Percentiles rank a stretch among this genome's conserved stretches.
Conservation (phyloP, 2,888 invertebrate species). For the Pristionchus exspectatus region DNA sequence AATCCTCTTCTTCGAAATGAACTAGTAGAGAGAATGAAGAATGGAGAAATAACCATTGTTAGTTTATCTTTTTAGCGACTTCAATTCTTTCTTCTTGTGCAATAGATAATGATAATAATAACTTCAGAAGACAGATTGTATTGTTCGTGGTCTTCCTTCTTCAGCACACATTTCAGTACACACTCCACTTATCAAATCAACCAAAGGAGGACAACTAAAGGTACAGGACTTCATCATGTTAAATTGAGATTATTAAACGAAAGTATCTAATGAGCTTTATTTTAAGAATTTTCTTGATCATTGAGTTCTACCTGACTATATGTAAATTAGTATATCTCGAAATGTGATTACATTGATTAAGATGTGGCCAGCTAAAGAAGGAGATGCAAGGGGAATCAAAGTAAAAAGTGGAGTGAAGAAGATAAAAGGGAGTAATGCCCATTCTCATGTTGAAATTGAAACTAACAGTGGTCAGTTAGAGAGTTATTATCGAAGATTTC, state of each 20-base stretch:
- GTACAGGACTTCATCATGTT: background rate
- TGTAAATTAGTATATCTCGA: background rate
- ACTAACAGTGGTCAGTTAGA: slow-evolving; percentile 2
- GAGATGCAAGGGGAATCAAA: slow-evolving; percentile 23
- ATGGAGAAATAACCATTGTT: slow-evolving; percentile 38
- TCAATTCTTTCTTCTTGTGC: background rate
- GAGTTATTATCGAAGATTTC: background rate
- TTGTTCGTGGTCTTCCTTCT: slow-evolving; percentile 20
- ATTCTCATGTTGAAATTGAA: slow-evolving; percentile 37
- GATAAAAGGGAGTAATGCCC: background rate
- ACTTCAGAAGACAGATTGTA: slow-evolving; percentile 12
- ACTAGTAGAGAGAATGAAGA: slow-evolving; percentile 37
- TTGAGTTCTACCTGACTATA: background rate
- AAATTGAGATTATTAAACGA: no score
- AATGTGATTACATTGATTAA: background rate
- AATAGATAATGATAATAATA: background rate
- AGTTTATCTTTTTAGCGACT: background rate
- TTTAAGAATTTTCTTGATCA: background rate
- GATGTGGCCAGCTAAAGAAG: slow-evolving; percentile 19
- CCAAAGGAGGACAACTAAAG: slow-evolving; percentile 47
- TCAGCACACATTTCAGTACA: background rate
- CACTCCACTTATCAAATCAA: slow-evolving; percentile 22
- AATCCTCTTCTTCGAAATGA: slow-evolving; percentile 22
- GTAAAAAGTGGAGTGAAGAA: slow-evolving; percentile 23
- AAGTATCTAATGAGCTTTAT: no score